These are phyloP conservation scores for Microcebus lehilahytsara DNA, from an alignment of 2,113 vertebrate genomes.

Conservation along the genomic window DNA sequence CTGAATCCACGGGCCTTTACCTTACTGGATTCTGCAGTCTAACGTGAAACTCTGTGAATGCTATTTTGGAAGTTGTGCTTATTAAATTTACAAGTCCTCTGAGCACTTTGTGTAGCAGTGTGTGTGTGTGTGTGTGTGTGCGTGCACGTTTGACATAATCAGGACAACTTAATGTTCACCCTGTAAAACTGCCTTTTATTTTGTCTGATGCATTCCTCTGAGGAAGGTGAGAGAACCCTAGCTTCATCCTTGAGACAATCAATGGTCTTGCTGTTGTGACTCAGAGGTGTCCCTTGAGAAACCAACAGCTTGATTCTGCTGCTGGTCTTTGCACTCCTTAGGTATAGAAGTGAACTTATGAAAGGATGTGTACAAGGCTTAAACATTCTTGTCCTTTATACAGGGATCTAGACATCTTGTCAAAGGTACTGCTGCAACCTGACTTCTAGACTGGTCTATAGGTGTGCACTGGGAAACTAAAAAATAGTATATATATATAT, in stretches of 20 bases:
- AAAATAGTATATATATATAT: background rate
- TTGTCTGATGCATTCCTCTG: background rate
- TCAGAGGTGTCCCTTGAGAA: background rate
- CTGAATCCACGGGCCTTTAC: background rate
- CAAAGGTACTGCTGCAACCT: background rate
- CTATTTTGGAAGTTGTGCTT: background rate
- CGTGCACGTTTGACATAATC: background rate
- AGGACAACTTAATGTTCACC: background rate
- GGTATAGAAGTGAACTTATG: background rate
- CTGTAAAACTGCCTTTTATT: background rate
- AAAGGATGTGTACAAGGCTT: background rate
- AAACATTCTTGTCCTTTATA: background rate
- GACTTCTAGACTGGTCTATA: background rate
- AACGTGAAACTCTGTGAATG: background rate
- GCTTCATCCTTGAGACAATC: background rate
- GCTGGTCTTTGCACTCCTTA: background rate
- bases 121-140: background rate
- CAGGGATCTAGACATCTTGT: background rate
- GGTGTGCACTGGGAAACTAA: background rate
- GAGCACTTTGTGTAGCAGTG: background rate
- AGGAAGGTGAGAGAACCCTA: background rate
- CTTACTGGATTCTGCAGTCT: background rate
- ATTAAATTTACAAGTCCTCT: background rate
- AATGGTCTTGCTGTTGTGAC: background rate
- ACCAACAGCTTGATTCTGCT: background rate